Percentiles rank a stretch among this genome's conserved stretches.
Conservation (phyloP, 2,888 invertebrate genomes). For the Sipha maydis region DNA sequence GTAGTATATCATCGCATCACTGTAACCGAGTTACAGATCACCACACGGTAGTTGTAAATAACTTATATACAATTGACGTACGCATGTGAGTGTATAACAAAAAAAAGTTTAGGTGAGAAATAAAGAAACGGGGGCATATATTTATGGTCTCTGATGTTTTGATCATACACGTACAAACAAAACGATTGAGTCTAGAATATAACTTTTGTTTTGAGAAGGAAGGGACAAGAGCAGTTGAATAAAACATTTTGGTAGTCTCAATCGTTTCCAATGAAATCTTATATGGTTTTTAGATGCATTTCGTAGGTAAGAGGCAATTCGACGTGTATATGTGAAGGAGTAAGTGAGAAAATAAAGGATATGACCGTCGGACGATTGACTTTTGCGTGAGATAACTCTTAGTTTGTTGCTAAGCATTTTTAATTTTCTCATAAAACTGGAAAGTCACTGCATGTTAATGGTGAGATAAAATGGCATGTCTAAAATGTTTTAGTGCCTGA, state of each 20-base stretch:
- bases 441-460: too few relatives aligned
- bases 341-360: background rate
- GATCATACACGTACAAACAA: conserved; percentile 50
- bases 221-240: background rate
- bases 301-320: too few relatives aligned
- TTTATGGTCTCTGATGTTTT: conserved; percentile 46
- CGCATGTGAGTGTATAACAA: background rate
- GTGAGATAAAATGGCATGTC: background rate
- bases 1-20: too few relatives aligned
- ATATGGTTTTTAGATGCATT: background rate
- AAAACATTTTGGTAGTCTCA: background rate
- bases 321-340: background rate
- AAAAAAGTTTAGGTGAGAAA: too few relatives aligned
- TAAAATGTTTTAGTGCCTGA: background rate
- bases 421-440: background rate
- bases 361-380: background rate
- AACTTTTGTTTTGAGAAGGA: background rate
- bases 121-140: background rate
- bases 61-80: conserved; percentile 28
- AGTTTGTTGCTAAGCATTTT: background rate
- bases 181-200: conserved; percentile 44
- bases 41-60: conserved; percentile 31
- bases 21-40: background rate
- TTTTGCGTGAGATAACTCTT: background rate
- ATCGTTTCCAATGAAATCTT: background rate